Evolutionary conservation across 2,113 vertebrate species (phyloP).

Genomic region (Acrocephalus arundinaceus): DNA sequence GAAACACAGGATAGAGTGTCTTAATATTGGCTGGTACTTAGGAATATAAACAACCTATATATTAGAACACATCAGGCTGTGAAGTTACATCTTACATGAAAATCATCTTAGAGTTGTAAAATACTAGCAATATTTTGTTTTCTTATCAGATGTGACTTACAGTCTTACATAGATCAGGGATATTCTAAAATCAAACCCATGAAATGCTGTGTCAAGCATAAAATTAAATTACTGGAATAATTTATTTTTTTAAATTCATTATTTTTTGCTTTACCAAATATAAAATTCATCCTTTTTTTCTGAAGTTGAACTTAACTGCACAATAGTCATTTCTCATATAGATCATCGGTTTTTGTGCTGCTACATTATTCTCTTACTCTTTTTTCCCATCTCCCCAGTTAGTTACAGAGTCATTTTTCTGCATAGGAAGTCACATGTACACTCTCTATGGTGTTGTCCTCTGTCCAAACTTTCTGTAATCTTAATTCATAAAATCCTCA

Average conservation of each 20-base stretch:
- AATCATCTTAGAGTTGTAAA: slow-evolving; percentile 16
- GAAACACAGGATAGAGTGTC: background rate
- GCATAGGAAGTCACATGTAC: background rate
- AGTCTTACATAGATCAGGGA: background rate
- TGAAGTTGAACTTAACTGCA: background rate
- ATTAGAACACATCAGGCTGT: background rate
- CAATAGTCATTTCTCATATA: background rate
- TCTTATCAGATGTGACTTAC: slow-evolving; percentile 3
- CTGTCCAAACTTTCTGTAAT: background rate
- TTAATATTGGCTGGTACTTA: background rate
- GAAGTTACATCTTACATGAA: background rate
- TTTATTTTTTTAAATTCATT: background rate
- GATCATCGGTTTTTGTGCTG: background rate
- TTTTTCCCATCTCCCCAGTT: background rate
- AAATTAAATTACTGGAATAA: background rate
- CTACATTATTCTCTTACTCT: background rate
- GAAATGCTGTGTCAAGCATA: slow-evolving; percentile 31
- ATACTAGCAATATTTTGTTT: slow-evolving; percentile 24
- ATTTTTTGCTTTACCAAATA: background rate
- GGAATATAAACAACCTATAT: background rate
- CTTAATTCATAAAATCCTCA: background rate
- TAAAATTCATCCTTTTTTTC: background rate
- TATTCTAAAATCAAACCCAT: slow-evolving; percentile 25
- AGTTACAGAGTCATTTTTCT: background rate
- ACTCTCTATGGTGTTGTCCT: background rate